Conservation (phyloP, 2,888 invertebrate genomes). For the Hypomecis punctinalis region DNA sequence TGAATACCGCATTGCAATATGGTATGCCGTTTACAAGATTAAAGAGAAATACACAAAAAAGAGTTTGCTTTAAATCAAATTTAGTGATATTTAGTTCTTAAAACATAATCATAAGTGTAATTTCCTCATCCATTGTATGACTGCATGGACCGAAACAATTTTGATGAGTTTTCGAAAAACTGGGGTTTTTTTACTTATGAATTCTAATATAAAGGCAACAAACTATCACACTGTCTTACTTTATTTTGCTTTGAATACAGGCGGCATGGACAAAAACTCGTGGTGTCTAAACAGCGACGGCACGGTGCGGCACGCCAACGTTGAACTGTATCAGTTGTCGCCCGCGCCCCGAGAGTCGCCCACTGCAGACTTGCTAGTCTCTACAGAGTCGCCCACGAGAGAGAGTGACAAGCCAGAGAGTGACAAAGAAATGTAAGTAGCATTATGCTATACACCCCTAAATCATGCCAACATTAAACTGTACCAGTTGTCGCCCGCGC, state of each 20-base stretch:
- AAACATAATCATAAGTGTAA: too few relatives aligned
- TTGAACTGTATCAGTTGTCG: slow-evolving; percentile 89
- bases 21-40: too few relatives aligned
- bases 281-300: slow-evolving; percentile 98
- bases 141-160: too few relatives aligned
- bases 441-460: neutral
- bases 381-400: slow-evolving; percentile 67
- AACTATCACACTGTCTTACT: neutral
- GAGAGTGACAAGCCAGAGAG: slow-evolving; percentile 65
- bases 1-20: too few relatives aligned
- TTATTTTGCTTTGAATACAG: slow-evolving; percentile 62
- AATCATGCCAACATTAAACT: too few relatives aligned
- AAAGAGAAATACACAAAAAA: too few relatives aligned
- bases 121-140: too few relatives aligned
- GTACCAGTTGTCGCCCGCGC: too few relatives aligned
- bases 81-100: too few relatives aligned
- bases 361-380: slow-evolving; percentile 73
- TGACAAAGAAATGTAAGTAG: slow-evolving; percentile 53
- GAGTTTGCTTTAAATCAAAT: too few relatives aligned
- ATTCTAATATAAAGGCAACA: too few relatives aligned
- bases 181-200: neutral
- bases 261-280: slow-evolving; percentile 94
- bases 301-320: slow-evolving; percentile 92
- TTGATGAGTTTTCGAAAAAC: too few relatives aligned
- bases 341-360: slow-evolving; percentile 76